Percentiles rank a stretch among this genome's conserved stretches.
Evolutionary conservation across 2,113 vertebrate genomes (phyloP).

Genomic region (Gallinago jamesoni): DNA sequence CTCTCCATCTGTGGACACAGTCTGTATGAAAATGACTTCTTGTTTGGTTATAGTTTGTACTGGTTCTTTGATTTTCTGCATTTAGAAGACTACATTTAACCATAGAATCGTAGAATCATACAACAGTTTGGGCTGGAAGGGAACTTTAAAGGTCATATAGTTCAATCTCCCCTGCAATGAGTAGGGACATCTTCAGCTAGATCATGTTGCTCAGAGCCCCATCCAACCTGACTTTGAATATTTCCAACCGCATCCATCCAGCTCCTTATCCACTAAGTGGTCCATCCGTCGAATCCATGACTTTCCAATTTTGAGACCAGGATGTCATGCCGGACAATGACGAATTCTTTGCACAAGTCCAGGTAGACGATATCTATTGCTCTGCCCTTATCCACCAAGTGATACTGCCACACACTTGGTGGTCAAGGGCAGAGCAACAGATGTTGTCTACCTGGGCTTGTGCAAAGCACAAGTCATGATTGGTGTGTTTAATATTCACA

Average conservation of each 20-base stretch:
- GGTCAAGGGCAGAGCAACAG: too few relatives aligned
- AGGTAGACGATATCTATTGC: too few relatives aligned
- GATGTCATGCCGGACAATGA: too few relatives aligned
- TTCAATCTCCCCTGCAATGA: neutral
- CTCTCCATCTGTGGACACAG: neutral
- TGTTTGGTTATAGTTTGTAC: neutral
- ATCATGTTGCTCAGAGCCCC: neutral
- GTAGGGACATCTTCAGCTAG: neutral
- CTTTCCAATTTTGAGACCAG: too few relatives aligned
- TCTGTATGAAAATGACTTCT: neutral
- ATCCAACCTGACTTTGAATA: neutral
- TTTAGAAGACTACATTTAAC: neutral
- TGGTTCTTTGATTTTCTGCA: neutral
- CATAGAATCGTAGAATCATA: neutral
- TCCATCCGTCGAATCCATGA: too few relatives aligned
- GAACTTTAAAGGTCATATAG: neutral
- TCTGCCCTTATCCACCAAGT: too few relatives aligned
- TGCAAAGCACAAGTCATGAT: neutral
- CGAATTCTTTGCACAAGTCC: too few relatives aligned
- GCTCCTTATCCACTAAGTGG: neutral
- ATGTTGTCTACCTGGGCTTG: too few relatives aligned
- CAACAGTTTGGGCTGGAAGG: neutral
- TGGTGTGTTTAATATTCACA: neutral
- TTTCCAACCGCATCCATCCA: neutral
- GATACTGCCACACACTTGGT: too few relatives aligned